phyloP scores from a whole-genome alignment of 1,140 invertebrate species.

The Penaeus vannamei region DNA sequence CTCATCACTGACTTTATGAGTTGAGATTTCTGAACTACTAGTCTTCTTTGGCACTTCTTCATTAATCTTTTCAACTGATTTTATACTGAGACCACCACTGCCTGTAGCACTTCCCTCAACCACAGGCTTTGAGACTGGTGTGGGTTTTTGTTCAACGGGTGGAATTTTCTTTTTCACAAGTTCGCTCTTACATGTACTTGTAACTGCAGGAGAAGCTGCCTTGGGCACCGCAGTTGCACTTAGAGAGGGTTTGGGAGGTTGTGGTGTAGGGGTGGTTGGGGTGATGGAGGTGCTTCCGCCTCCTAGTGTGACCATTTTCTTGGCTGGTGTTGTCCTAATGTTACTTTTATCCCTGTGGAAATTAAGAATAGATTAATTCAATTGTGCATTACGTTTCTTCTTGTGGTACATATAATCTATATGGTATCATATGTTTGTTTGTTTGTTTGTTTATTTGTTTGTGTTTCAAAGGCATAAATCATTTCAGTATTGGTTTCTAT shows the following conservation, averaged over 20 bases:
- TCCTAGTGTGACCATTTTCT: conserved; percentile 46
- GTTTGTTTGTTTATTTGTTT: not conserved
- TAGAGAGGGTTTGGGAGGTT: conserved; percentile 58
- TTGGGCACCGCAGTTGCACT: conserved; percentile 57
- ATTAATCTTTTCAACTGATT: conserved; percentile 64
- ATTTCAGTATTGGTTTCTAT: not conserved
- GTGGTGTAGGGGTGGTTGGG: conserved; percentile 18
- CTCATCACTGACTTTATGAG: not conserved
- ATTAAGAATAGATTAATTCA: not conserved
- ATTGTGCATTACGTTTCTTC: no score
- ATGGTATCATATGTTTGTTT: not conserved
- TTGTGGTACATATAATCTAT: not conserved
- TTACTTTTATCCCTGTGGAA: conserved; percentile 37
- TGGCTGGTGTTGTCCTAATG: conserved; percentile 22
- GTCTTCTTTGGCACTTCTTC: conserved; percentile 40
- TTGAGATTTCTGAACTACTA: not conserved
- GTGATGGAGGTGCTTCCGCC: conserved; percentile 38
- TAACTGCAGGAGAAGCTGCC: not conserved
- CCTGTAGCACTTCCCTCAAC: conserved; percentile 3
- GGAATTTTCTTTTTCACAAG: conserved; percentile 4
- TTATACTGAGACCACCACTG: conserved; percentile 54
- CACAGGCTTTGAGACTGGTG: no score
- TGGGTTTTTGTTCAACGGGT: conserved; percentile 8
- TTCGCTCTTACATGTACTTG: conserved; percentile 26
- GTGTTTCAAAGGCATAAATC: not conserved